Base-by-base conservation (phyloP, 2,888 invertebrate genomes). In the Hetaerina titia region DNA sequence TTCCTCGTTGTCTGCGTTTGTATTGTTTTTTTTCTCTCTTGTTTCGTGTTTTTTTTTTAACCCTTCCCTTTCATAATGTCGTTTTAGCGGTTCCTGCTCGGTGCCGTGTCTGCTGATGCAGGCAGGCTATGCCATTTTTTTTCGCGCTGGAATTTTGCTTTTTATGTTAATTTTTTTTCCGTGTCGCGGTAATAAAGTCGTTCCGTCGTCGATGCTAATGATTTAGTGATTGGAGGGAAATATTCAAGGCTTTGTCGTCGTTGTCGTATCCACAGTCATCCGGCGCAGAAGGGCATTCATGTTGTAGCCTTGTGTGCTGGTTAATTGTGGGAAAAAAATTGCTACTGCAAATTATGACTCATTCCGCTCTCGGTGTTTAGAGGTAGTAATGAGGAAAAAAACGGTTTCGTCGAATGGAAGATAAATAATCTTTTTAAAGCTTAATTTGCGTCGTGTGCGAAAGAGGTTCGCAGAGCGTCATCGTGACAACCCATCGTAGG, bases 181-280 rank as follows among this genome's bases (percentile, higher is more conserved):
- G 81, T 81, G 81, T 31, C 81, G 31, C 81, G 81, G 81, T 31
- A 31, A 81, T 81, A 69, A 69, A 31, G 81, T 69, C 69, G 25
- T 22, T 81, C 22, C 81, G 81, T 81, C 81, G 81, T 2, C 31
- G 25, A 31, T 81, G 25, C 25, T 81, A 81, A 81, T 81, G 31
- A 81, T 81, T 81, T 81, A 81, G 81, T 81, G 81, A 81, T 81
- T 81, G 8, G 31, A 17, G 13, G 81, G 81, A 81, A 81, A 81
- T 25, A 22, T 81, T 31, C 81, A 11, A 25, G 25, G 81, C 81
- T 19, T 11, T 31, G 81, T 25, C 31, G 22, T 69, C n/a, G 69
- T 69, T 69, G 19, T 69, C 5, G 81, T 81, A 13, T 5, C 2
- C 31, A 31, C 25, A 8, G 25, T 15, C 11, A 13, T 81, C 11